Evolutionary conservation across 2,888 invertebrate genomes (phyloP), one percentile per base, ranked within the genome.

Genomic region (Oxycera nigricornis): DNA sequence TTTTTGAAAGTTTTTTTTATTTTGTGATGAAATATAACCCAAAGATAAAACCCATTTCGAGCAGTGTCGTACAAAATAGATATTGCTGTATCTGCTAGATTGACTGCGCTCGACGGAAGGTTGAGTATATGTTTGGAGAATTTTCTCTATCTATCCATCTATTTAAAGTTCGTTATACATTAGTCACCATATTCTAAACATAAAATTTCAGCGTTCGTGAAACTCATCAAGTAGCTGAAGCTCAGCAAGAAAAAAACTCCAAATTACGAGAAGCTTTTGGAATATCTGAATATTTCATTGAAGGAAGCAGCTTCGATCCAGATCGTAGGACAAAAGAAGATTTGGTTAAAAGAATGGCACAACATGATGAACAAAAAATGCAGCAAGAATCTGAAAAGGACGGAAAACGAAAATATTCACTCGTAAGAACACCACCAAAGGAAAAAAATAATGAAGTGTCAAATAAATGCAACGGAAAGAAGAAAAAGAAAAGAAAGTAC

Each of bases 141-240:
- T n/a, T n/a, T n/a, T n/a, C n/a, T n/a, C n/a, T n/a, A n/a, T n/a
- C n/a, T n/a, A n/a, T n/a, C n/a, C n/a, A n/a, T n/a, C n/a, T n/a
- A n/a, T n/a, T n/a, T n/a, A n/a, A n/a, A n/a, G n/a, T n/a, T n/a
- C n/a, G n/a, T n/a, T n/a, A n/a, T n/a, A n/a, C n/a, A n/a, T n/a
- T n/a, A n/a, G n/a, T n/a, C n/a, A n/a, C n/a, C n/a, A n/a, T n/a
- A n/a, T n/a, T 41, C 1, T 24, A 20, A 30, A 22, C 22, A 26
- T 68, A 4, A 50, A 59, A 76, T 83, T 85, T 11, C 87, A 96
- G 96, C 86, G 95, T 95, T 77, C 94, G 94, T 77, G 97, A 97
- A 84, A 97, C 96, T 61, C 98, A 98, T 87, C 95, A 97, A 85
- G 91, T 96, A 78, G 97, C 98, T 0, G 96, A 96, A 85, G 97